These are phyloP conservation scores for Coreius guichenoti DNA, from an alignment of 2,797 vertebrate genomes.

Conservation along the genomic window DNA sequence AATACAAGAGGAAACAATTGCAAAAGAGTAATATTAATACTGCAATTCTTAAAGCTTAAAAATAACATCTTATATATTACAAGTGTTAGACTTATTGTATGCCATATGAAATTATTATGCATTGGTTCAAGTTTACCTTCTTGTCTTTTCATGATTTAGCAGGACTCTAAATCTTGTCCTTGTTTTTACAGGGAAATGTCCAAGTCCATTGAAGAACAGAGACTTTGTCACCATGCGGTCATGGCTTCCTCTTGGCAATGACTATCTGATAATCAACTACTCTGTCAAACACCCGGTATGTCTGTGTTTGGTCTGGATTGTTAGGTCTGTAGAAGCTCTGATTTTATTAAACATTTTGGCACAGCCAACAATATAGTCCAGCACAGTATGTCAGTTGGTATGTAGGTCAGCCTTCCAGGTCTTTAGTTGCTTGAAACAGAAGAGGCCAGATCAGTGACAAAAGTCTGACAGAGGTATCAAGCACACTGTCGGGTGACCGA, in stretches of 20 bases:
- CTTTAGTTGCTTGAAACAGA: conserved; percentile 54
- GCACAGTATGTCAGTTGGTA: conserved; percentile 54
- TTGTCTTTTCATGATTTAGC: background rate
- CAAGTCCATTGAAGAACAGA: conserved; percentile 86
- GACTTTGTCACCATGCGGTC: conserved; percentile 90
- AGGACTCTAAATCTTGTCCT: conserved; percentile 18
- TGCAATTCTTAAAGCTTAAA: background rate
- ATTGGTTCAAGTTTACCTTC: background rate
- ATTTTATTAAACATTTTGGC: conserved; percentile 49
- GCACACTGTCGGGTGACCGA: conserved; percentile 46
- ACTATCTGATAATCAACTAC: conserved; percentile 93
- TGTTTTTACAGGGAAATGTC: conserved; percentile 82
- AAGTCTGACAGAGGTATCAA: conserved; percentile 56
- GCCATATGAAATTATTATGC: background rate
- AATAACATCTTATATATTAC: background rate
- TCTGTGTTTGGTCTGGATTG: conserved; percentile 41
- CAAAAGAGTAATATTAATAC: background rate
- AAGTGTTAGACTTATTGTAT: background rate
- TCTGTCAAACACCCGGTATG: conserved; percentile 90
- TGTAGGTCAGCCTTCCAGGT: conserved; percentile 56
- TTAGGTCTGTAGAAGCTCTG: conserved; percentile 40
- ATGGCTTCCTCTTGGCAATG: conserved; percentile 87
- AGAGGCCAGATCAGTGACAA: conserved; percentile 53
- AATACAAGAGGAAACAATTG: background rate
- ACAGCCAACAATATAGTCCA: conserved; percentile 28